Base-by-base conservation (phyloP, 2,888 invertebrate genomes). In the Glaucopsyche alexis region DNA sequence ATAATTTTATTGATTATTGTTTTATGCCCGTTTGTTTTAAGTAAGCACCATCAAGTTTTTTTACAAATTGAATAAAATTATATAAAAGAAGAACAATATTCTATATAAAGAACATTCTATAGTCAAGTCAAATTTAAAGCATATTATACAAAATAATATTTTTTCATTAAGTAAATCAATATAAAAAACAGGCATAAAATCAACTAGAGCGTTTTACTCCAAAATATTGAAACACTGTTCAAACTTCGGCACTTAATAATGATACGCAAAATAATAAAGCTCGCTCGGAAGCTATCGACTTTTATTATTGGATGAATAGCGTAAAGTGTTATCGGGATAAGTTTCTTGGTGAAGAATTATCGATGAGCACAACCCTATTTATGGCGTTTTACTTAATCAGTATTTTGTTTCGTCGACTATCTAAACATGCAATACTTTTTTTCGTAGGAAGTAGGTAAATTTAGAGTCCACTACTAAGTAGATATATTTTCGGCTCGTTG, bases 201-300 rank as follows among this genome's bases (percentile, higher is more conserved):
- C 66, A 66, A 66, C 66, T 66, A 0, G n/a, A 66, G 40, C 42
- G 5, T 40, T 69, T 69, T 49, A 29, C 47, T 69, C 69, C 29
- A 49, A 49, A 69, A 69, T 69, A 69, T 69, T 69, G 69, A 69
- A 69, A 69, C 69, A 69, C 47, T 69, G 69, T 49, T 49, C 47
- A 69, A 69, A 69, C 47, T 69, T 47, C 29, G 47, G 69, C 47
- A 69, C 69, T 65, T 66, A 65, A 49, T 47, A 45, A 72, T 72
- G 65, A 40, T 65, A 50, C 64, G 72, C 72, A 72, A 72, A 72
- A 72, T 72, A 72, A 72, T 66, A 50, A 72, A 66, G 60, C 50
- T 16, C 66, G 50, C 72, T 42, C 50, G 13, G 50, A 65, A 49
- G 50, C 50, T 40, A 66, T 72, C 72, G 72, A 72, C 72, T 72